Conservation (phyloP, 2,797 vertebrate species). For the Choloepus didactylus region DNA sequence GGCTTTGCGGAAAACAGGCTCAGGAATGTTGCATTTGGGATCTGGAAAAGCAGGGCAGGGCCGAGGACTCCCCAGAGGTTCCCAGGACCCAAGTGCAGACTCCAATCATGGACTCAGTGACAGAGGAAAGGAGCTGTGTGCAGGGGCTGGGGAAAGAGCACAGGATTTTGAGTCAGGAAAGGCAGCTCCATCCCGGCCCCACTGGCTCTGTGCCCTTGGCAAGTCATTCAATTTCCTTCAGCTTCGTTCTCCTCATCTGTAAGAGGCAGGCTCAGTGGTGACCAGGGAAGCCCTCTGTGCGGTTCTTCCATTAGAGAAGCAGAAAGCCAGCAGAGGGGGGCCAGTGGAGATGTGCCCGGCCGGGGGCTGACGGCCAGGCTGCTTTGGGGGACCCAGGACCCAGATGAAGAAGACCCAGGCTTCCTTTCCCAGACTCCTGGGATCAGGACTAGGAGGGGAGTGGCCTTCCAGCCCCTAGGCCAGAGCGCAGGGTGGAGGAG, state of each 20-base stretch:
- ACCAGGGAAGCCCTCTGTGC: not conserved
- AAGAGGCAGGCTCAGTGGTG: accelerated
- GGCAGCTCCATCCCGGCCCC: not conserved
- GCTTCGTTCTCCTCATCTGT: not conserved
- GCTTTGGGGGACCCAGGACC: not conserved
- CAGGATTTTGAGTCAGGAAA: not conserved
- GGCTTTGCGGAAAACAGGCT: not conserved
- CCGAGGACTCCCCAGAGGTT: not conserved
- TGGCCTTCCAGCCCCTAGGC: not conserved
- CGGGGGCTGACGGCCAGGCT: not conserved
- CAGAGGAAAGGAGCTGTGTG: too few relatives aligned
- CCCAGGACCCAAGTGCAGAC: not conserved
- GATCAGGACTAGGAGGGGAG: not conserved
- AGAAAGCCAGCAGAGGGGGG: not conserved
- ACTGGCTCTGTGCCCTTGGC: not conserved
- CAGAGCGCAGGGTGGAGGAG: not conserved
- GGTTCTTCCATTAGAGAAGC: not conserved
- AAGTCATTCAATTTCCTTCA: not conserved
- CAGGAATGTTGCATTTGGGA: not conserved
- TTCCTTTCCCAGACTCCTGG: not conserved
- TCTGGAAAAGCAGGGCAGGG: not conserved
- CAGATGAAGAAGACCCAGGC: not conserved
- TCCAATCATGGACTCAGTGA: not conserved
- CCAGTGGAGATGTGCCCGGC: not conserved
- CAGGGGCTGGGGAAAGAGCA: not conserved